phyloP scores from a whole-genome alignment of 2,888 invertebrate genomes.

The Idaea dimidiata region DNA sequence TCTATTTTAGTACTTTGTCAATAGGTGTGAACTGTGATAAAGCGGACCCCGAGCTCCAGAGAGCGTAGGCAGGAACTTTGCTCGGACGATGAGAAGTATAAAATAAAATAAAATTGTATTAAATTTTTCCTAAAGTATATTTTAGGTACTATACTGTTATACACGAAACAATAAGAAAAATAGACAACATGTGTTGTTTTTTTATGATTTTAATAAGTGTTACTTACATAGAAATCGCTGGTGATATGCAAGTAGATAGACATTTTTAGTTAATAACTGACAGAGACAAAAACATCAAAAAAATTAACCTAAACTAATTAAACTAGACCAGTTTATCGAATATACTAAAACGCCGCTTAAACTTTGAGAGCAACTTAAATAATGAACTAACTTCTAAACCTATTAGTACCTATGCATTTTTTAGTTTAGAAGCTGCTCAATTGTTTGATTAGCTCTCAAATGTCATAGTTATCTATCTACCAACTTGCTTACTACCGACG shows the following conservation, averaged over 20 bases:
- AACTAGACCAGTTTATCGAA: not conserved
- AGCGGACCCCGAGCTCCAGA: no score
- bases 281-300: not conserved
- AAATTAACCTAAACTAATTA: not conserved
- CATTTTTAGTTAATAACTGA: not conserved
- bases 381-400: no score
- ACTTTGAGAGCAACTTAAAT: no score
- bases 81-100: not conserved
- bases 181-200: conserved; percentile 11
- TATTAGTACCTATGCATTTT: no score
- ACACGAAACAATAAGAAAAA: conserved; percentile 14
- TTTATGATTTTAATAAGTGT: conserved; percentile 20
- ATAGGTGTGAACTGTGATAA: no score
- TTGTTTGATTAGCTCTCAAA: no score
- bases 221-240: not conserved
- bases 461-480: no score
- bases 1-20: no score
- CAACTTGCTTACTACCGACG: not conserved
- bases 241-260: not conserved
- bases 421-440: no score
- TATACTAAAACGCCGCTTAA: no score
- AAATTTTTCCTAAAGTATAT: not conserved
- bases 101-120: not conserved
- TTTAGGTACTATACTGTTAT: conserved; percentile 2
- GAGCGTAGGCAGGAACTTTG: no score